phyloP scores from a whole-genome alignment of 2,113 vertebrate genomes.

The Scytalopus superciliaris region DNA sequence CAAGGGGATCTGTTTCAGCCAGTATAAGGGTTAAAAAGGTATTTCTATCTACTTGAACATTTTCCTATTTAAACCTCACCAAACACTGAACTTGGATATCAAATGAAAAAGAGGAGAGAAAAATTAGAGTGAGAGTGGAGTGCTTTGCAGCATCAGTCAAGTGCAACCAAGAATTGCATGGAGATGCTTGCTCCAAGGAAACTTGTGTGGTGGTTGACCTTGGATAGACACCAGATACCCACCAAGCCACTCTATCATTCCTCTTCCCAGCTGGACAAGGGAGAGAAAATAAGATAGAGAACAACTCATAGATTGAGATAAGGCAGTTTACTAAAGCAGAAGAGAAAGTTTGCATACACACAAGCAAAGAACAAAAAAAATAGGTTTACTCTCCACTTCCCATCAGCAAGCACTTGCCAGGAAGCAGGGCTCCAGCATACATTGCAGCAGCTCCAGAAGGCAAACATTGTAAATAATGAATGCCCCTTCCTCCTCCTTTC shows the following conservation, averaged over 20 bases:
- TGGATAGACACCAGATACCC: neutral
- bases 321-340: neutral
- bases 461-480: neutral
- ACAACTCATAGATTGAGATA: neutral
- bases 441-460: neutral
- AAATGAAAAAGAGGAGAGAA: neutral
- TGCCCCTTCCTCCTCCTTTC: neutral
- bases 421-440: neutral
- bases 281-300: neutral
- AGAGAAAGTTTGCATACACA: neutral
- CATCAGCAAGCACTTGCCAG: neutral
- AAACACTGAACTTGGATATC: neutral
- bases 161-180: neutral
- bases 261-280: neutral
- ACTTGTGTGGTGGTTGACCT: neutral
- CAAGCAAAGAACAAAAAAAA: neutral
- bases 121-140: neutral
- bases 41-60: neutral
- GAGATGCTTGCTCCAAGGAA: neutral
- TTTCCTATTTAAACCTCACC: neutral
- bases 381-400: neutral
- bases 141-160: neutral
- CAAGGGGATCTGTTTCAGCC: neutral
- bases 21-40: neutral
- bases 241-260: neutral